Conservation (phyloP, 1,140 invertebrate species). For the Pseudomyrmex gracilis region DNA sequence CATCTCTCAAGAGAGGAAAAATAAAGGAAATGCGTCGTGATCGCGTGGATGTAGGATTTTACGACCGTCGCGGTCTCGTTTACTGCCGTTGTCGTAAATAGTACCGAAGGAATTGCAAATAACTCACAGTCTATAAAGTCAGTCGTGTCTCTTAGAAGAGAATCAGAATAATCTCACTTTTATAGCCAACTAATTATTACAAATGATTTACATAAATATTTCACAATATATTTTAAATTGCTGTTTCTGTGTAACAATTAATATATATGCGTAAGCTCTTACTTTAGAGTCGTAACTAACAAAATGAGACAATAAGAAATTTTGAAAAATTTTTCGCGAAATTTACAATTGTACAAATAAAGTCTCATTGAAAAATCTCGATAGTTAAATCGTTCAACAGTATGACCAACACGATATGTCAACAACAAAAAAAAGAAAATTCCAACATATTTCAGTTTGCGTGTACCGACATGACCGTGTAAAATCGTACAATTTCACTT, state of each 20-base stretch:
- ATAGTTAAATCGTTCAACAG: conserved; percentile 38
- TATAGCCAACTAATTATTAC: too few species aligned
- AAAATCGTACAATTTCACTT: conserved; percentile 63
- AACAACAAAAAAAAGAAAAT: background rate
- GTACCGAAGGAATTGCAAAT: conserved; percentile 50
- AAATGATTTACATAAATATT: too few species aligned
- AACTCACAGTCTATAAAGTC: conserved; percentile 20
- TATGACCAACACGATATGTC: conserved; percentile 24
- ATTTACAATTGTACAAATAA: background rate
- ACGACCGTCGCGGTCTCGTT: conserved; percentile 32
- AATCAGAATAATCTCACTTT: background rate
- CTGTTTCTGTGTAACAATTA: background rate
- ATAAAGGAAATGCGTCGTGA: conserved; percentile 47
- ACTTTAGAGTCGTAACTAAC: too few species aligned
- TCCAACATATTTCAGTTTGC: background rate
- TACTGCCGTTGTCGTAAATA: conserved; percentile 55
- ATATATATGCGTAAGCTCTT: background rate
- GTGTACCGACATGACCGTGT: conserved; percentile 27
- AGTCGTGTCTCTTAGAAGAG: background rate
- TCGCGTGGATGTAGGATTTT: conserved; percentile 26
- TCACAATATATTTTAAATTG: too few species aligned
- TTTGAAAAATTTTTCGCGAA: background rate
- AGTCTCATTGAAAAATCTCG: conserved; percentile 3
- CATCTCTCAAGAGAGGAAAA: conserved; percentile 26
- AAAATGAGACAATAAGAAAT: background rate